These are phyloP conservation scores for Eudasyphora cyanicolor DNA, from an alignment of 2,888 invertebrate species.

Conservation along the genomic window DNA sequence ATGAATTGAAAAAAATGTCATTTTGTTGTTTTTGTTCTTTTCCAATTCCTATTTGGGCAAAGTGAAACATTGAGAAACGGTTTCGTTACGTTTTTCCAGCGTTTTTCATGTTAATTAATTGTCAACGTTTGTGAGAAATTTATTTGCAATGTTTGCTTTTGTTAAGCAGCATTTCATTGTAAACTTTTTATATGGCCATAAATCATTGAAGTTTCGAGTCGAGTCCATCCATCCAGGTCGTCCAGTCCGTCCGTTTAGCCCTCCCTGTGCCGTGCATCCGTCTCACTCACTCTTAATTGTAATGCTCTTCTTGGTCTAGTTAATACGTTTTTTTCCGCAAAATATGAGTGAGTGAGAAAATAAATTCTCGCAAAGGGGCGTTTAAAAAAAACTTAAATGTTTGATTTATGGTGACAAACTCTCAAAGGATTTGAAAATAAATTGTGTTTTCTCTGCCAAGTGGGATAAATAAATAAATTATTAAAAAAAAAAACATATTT, in stretches of 20 bases:
- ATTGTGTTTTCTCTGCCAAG: neutral
- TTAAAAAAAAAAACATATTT: neutral
- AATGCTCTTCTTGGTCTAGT: neutral
- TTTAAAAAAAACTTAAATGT: slow-evolving; percentile 43
- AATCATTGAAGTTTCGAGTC: slow-evolving; percentile 21
- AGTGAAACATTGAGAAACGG: neutral
- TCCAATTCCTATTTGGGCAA: neutral
- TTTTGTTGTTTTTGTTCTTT: neutral
- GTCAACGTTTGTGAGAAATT: slow-evolving; percentile 47
- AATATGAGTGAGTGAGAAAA: neutral
- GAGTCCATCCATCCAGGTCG: neutral
- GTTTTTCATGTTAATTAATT: slow-evolving; percentile 50
- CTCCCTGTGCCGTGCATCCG: neutral
- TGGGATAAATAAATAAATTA: neutral
- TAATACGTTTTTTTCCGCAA: neutral
- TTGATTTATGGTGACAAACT: slow-evolving; percentile 14
- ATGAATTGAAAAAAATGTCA: slow-evolving; percentile 47
- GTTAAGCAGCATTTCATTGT: slow-evolving; percentile 18
- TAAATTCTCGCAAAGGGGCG: neutral
- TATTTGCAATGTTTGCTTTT: slow-evolving; percentile 21
- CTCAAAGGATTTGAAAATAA: slow-evolving; percentile 14
- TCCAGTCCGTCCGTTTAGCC: neutral
- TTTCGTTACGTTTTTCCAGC: neutral
- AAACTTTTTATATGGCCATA: slow-evolving; percentile 33
- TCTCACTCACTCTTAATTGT: neutral